phyloP scores from a whole-genome alignment of 2,888 invertebrate species.

The Drosophila kokeensis region DNA sequence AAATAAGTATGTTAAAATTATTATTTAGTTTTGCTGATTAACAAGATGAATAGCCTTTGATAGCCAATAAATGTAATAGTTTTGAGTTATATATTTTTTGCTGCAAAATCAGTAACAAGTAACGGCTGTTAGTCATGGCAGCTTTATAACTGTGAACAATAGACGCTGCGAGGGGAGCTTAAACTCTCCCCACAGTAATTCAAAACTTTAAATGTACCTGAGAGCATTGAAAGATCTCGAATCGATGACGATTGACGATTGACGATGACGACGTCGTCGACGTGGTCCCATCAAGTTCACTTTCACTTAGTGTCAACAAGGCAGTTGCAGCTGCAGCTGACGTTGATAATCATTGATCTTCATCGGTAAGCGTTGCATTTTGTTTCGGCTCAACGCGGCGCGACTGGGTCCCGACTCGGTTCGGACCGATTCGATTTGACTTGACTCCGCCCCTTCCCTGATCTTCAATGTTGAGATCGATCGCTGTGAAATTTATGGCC shows the following conservation, averaged over 20 bases:
- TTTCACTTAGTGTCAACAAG: conserved; percentile 79
- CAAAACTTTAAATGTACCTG: conserved; percentile 17
- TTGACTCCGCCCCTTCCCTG: conserved; percentile 23
- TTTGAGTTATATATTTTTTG: background rate
- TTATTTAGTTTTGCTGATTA: background rate
- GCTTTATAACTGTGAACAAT: background rate
- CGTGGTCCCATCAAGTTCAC: conserved; percentile 76
- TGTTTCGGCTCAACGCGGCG: conserved; percentile 17
- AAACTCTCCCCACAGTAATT: conserved; percentile 20
- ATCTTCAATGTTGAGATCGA: conserved; percentile 31
- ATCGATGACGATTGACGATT: conserved; percentile 41
- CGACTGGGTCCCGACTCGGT: background rate
- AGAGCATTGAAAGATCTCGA: conserved; percentile 27
- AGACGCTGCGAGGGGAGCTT: background rate
- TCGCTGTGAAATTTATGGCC: conserved; percentile 73
- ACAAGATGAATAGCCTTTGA: background rate
- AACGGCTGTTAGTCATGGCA: background rate
- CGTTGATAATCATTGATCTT: conserved; percentile 83
- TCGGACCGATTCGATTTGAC: background rate
- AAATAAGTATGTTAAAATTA: background rate
- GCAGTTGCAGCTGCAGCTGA: conserved; percentile 60
- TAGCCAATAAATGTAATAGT: background rate
- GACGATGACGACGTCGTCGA: conserved; percentile 42
- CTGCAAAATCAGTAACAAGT: background rate
- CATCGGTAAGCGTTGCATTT: conserved; percentile 68